phyloP scores from a whole-genome alignment of 2,113 vertebrate species.

The Mionectes macconnelli region DNA sequence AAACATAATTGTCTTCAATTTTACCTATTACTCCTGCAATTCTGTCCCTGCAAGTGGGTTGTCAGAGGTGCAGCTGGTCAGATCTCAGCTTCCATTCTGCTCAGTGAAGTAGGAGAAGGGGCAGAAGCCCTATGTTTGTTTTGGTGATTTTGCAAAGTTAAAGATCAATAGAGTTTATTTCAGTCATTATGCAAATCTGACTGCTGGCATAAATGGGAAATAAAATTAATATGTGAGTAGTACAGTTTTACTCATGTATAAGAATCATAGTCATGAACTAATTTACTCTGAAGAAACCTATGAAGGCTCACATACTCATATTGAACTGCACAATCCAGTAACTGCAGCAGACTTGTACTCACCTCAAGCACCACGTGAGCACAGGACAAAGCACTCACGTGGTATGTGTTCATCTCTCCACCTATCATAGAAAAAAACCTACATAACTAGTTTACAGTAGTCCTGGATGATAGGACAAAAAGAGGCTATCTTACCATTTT shows the following conservation, averaged over 20 bases:
- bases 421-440: neutral
- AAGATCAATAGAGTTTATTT: neutral
- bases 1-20: neutral
- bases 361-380: neutral
- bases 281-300: neutral
- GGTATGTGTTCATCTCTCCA: neutral
- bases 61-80: neutral
- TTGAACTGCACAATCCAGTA: neutral
- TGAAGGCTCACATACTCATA: neutral
- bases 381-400: neutral
- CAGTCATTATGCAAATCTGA: neutral
- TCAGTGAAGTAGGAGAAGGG: neutral
- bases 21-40: neutral
- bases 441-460: neutral
- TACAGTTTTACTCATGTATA: neutral
- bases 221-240: neutral
- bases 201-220: neutral
- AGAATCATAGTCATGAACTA: neutral
- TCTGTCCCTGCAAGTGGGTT: neutral
- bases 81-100: neutral
- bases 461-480: neutral
- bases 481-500: slow-evolving; percentile 72
- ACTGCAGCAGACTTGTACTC: neutral
- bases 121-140: neutral
- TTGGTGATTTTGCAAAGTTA: neutral